A percentile compares a stretch with the other conserved stretches of the same genome.
phyloP scores from a whole-genome alignment of 1,140 invertebrate species.

The Pissodes strobi region DNA sequence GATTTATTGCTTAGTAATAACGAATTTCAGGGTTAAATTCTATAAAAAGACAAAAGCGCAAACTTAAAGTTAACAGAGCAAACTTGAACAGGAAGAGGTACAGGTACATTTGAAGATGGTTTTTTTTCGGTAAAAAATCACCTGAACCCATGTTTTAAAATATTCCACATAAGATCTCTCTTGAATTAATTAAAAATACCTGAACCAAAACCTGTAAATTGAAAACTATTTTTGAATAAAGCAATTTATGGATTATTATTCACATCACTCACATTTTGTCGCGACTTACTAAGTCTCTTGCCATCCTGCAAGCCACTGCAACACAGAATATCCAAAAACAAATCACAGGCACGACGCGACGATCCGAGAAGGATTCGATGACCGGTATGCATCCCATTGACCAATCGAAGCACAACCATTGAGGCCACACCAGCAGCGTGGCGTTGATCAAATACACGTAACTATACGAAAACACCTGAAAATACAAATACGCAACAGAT shows the following conservation, averaged over 20 bases:
- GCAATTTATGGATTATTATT: not conserved
- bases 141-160: no score
- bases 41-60: no score
- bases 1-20: no score
- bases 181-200: no score
- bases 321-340: slow-evolving; percentile 63
- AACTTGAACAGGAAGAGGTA: no score
- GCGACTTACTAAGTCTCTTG: not conserved
- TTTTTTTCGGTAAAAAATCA: no score
- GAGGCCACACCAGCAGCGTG: slow-evolving; percentile 79
- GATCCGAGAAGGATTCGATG: slow-evolving; percentile 65
- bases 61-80: no score
- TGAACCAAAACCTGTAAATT: no score
- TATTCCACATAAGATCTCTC: no score
- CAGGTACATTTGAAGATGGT: no score
- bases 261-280: slow-evolving; percentile 24
- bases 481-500: slow-evolving; percentile 38
- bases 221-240: no score
- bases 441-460: slow-evolving; percentile 83
- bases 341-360: slow-evolving; percentile 66
- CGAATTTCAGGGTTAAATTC: no score
- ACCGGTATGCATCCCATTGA: slow-evolving; percentile 87
- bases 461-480: slow-evolving; percentile 77
- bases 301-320: not conserved
- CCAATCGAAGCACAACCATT: slow-evolving; percentile 92